Base-by-base conservation (phyloP, 2,797 vertebrate species). In the Bryconaethiops microstoma region DNA sequence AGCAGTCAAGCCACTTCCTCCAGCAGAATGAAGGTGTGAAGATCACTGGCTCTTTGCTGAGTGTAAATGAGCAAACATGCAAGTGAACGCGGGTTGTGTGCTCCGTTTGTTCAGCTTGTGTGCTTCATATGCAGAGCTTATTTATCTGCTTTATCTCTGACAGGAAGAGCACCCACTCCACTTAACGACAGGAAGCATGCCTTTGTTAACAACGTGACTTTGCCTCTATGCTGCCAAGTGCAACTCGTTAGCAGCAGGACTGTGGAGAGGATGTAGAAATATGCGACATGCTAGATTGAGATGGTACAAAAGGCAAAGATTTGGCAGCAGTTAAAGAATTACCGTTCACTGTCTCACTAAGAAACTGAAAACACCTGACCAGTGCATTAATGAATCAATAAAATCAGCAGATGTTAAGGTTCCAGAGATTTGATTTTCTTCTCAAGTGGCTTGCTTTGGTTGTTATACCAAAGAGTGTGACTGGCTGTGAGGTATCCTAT, bases 151-250 rank as follows among this genome's bases (percentile, higher is more conserved):
- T 80, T 69, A 73, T 82, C 77, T 80, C 55, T 71, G 63, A 78
- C 83, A 84, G 83, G 83, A 86, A 84, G 81, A 76, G 21, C n/a
- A 73, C 39, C 7, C 9, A 25, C 62, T 68, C 17, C 42, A 54
- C 67, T 77, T 39, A 78, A 76, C 59, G 54, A 75, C 83, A 86
- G 85, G 83, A 84, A 84, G 76, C 59, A 29, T 42, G 77, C 13
- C 45, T 78, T 55, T 52, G 57, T 63, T 64, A 42, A 59, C 54
- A 62, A 45, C 82, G 81, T 54, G 74, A 35, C 79, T 75, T 55
- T 7, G n/a, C 19, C 5, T 80, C 57, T 74, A 7, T 39, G 39
- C 68, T 60, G 55, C 57, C 21, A 62, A 60, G 17, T 23, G 52
- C 12, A 7, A 70, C 9, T 23, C 16, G 7, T n/a, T 52, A 59